Base-by-base conservation (phyloP, 2,888 invertebrate genomes). In the Uloborus plumipes region DNA sequence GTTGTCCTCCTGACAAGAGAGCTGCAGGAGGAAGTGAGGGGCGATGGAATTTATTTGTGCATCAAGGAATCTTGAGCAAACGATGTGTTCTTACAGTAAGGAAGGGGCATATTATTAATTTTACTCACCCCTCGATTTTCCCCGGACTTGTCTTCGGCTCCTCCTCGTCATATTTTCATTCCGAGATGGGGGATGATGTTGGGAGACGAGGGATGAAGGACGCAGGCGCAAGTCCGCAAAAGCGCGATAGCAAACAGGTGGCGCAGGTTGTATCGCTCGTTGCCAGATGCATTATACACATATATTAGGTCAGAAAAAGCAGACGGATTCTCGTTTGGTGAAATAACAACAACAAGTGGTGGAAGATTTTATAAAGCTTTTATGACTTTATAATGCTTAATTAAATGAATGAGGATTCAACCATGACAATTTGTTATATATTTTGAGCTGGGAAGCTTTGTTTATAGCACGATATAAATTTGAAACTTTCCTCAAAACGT, bases 191-290 rank as follows among this genome's bases (percentile, higher is more conserved):
- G 76, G 77, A 71, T 71, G 70, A 65, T 69, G 76, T 69, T 55
- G 31, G n/a, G 31, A 81, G 80, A 81, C 75, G 74, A 65, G 59
- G 73, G 80, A 79, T 67, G 76, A 64, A 58, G 65, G 50, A 39
- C 77, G 77, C 77, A 65, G 55, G 77, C 77, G 77, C 65, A 78
- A 15, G 26, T 73, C 20, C 39, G 55, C n/a, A 64, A 22, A 49
- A 39, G 47, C 66, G 67, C 64, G 67, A n/a, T 59, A 81, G 74
- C 80, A 75, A 81, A 81, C 80, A 81, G 80, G 80, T 81, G 80
- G 74, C 74, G 80, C 80, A 81, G 74, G 80, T 70, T 70, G 80
- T 47, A n/a, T 1, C 26, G 6, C 7, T 6, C 18, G 69, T 74
- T 81, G 80, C 80, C 80, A 79, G 51, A 61, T 79, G 39, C 39